phyloP scores from a whole-genome alignment of 2,797 vertebrate genomes.

The Triplophysa yarkandensis region DNA sequence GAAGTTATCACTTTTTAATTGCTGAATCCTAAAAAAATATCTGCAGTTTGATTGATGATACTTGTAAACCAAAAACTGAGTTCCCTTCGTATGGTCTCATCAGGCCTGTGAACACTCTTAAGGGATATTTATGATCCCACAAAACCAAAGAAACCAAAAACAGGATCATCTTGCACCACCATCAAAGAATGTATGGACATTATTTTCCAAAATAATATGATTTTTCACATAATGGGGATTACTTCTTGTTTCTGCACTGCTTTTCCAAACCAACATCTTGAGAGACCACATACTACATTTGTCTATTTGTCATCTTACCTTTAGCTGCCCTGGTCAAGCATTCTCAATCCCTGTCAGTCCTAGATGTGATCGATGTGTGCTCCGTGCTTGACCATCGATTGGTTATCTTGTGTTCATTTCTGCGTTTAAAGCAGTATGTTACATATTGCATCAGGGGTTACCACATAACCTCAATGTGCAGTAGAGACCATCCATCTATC shows the following conservation, averaged over 20 bases:
- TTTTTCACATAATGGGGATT: neutral
- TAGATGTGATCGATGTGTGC: constrained; percentile 2
- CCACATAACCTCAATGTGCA: neutral
- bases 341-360: constrained; percentile 1
- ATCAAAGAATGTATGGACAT: neutral
- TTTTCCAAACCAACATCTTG: neutral
- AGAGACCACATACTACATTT: neutral
- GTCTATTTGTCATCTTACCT: neutral
- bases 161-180: no score
- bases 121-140: no score
- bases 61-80: no score
- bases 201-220: neutral
- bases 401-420: neutral
- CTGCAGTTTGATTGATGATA: no score
- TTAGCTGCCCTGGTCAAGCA: neutral
- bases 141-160: no score
- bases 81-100: no score
- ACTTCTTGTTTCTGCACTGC: neutral
- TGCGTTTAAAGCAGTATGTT: constrained; percentile 14
- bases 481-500: constrained; percentile 2
- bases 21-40: no score
- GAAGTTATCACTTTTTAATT: no score
- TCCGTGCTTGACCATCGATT: constrained; percentile 20
- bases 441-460: constrained; percentile 30
- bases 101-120: no score